Base-by-base conservation (phyloP, 1,140 invertebrate genomes). In the Phocides pigmalion region DNA sequence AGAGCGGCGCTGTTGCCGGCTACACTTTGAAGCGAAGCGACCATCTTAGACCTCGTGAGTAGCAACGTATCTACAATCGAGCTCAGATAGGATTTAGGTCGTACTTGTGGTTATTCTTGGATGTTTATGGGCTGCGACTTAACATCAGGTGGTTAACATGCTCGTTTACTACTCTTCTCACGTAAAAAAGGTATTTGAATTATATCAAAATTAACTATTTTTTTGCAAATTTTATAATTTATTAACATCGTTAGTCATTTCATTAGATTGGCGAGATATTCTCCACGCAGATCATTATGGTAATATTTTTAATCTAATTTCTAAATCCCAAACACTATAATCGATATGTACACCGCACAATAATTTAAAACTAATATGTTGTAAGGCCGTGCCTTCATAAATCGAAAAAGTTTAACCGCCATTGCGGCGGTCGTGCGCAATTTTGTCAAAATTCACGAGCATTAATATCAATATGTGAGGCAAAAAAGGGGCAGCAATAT, bases 401-500 rank as follows among this genome's bases (percentile, higher is more conserved):
- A 70, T 70, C 49, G 68, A 68, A 72, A 72, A 66, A 49, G 49
- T 67, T 54, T 62, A 66, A 64, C 32, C 53, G 15, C 68, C 16
- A 44, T 47, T 64, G 62, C 56, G 47, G 54, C 46, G 64, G 17
- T 58, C 67, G 68, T 56, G 64, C 73, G 84, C 79, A 87, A 90
- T 90, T 90, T 88, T 90, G 87, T 76, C 87, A 90, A 87, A 90
- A 86, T 83, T 83, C 80, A 83, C 79, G 72, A 84, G 83, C 85
- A 90, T 90, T 90, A 90, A 90, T 88, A 90, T 88, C 87, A 90
- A 90, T 90, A 90, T 86, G 79, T 85, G 77, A 76, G 74, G 77
- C 79, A 86, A 89, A 90, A 89, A 90, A 87, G 83, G 82, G 74
- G 78, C 64, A 44, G 83, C 79, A 82, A 89, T 85, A 87, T 83